These are phyloP conservation scores for Leucozona laternaria DNA, from an alignment of 2,888 invertebrate genomes.

Conservation along the genomic window DNA sequence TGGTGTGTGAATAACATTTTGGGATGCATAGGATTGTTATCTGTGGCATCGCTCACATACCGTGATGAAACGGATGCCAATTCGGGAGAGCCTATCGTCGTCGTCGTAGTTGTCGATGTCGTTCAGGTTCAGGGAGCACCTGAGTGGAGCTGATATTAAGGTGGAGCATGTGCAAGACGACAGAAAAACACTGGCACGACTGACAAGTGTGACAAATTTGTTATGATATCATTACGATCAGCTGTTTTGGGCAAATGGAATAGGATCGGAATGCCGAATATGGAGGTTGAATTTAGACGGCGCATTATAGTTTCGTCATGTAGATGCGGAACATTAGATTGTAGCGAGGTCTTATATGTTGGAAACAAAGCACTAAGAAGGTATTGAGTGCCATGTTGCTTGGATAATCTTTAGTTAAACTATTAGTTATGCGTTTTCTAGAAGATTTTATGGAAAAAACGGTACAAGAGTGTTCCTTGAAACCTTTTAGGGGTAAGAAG, in stretches of 20 bases:
- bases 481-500: neutral
- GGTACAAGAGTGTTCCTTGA: neutral
- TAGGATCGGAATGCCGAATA: slow-evolving; percentile 54
- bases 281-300: slow-evolving; percentile 39
- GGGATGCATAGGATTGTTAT: slow-evolving; percentile 67
- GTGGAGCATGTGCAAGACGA: slow-evolving; percentile 62
- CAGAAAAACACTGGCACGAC: slow-evolving; percentile 62
- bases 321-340: slow-evolving; percentile 14
- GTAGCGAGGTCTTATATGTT: neutral
- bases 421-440: neutral
- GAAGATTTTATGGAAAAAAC: neutral
- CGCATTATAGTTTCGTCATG: slow-evolving; percentile 33
- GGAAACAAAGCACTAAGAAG: slow-evolving; percentile 4
- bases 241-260: slow-evolving; percentile 38
- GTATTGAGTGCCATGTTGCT: slow-evolving; percentile 28
- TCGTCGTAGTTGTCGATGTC: slow-evolving; percentile 33
- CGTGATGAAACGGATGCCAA: slow-evolving; percentile 73
- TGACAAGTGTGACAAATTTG: slow-evolving; percentile 76
- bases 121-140: slow-evolving; percentile 70
- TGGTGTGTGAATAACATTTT: slow-evolving; percentile 55
- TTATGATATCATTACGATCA: slow-evolving; percentile 69
- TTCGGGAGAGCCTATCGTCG: slow-evolving; percentile 54
- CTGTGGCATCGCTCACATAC: slow-evolving; percentile 71
- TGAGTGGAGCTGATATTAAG: slow-evolving; percentile 60
- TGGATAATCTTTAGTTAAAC: slow-evolving; percentile 2